Base-by-base conservation (phyloP, 2,113 vertebrate species). In the Pteruthius melanotis region DNA sequence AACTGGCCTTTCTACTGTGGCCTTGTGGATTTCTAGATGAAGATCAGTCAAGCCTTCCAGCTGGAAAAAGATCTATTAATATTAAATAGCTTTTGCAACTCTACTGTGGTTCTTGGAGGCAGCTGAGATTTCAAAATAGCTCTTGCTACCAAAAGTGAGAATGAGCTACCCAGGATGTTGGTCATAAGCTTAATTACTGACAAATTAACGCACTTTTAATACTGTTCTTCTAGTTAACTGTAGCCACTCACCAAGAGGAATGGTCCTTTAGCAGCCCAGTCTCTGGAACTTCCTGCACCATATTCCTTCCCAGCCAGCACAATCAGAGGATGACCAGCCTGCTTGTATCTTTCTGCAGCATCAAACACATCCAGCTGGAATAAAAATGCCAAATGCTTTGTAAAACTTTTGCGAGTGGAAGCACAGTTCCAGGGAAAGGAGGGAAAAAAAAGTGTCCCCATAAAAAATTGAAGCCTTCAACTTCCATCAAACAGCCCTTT, bases 261-360 rank as follows among this genome's bases (percentile, higher is more conserved):
- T 2, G 99, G 99, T 69, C 99, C 99, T 96, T 99, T 99, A 16
- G 99, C 99, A 1, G 99, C 99, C 99, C 99, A 99, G 97, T 99
- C 99, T 94, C 99, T 98, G 87, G 99, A 99, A 97, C 99, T 99
- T 63, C 99, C 99, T 0, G 99, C 98, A 35, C 99, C 99, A 3
- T 99, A 99, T 64, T 99, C 99, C 93, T 99, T 99, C 71, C 99
- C 99, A 6, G 99, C 98, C 70, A 99, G 97, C 49, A 99, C 75
- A 26, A 99, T 97, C 54, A 99, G 98, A 61, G 99, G 98, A 63
- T 98, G 93, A 13, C 98, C 98, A 19, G 98, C 97, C 97, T 98
- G 98, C 93, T 97, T 98, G 94, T 99, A 99, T 75, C 98, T 90
- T 93, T 99, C 98, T 27, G 99, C 99, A 66, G 99, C 99, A 88